Evolutionary conservation across 2,888 invertebrate genomes (phyloP).

Genomic region (Tachystola acroxantha): DNA sequence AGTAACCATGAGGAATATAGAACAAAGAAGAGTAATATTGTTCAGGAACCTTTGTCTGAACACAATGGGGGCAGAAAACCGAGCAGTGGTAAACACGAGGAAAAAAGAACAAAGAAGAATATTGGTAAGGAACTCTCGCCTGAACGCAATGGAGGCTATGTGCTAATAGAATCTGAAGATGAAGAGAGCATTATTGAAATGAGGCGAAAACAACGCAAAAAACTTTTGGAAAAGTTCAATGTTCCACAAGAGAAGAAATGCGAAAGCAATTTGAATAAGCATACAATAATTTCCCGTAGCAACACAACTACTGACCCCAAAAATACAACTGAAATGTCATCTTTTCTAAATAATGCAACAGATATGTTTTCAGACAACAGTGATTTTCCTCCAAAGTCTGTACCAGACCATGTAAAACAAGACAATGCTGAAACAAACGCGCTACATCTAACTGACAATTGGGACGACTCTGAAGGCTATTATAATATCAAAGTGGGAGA

Average conservation of each 20-base stretch:
- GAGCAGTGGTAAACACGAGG: too few species aligned
- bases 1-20: conserved; percentile 7
- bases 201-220: conserved; percentile 91
- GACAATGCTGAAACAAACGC: conserved; percentile 81
- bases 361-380: conserved; percentile 96
- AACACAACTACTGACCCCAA: conserved; percentile 10
- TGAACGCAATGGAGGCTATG: conserved; percentile 80
- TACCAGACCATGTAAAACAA: conserved; percentile 32
- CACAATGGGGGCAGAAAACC: conserved; percentile 80
- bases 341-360: conserved; percentile 72
- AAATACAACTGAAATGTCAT: conserved; percentile 34
- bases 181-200: conserved; percentile 95
- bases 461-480: conserved; percentile 99
- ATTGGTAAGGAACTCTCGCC: conserved; percentile 35
- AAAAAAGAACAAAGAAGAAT: conserved; percentile 14
- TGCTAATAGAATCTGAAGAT: conserved; percentile 84
- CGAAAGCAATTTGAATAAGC: conserved; percentile 18
- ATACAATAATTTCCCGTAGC: conserved; percentile 2
- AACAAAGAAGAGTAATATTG: too few species aligned
- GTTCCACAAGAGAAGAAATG: conserved; percentile 15
- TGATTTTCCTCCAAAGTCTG: conserved; percentile 85
- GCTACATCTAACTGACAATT: conserved; percentile 93
- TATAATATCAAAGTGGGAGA: conserved; percentile 96
- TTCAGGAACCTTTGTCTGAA: conserved; percentile 47
- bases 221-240: conserved; percentile 81